Conservation (phyloP, 2,113 vertebrate species). For the Meriones unguiculatus region DNA sequence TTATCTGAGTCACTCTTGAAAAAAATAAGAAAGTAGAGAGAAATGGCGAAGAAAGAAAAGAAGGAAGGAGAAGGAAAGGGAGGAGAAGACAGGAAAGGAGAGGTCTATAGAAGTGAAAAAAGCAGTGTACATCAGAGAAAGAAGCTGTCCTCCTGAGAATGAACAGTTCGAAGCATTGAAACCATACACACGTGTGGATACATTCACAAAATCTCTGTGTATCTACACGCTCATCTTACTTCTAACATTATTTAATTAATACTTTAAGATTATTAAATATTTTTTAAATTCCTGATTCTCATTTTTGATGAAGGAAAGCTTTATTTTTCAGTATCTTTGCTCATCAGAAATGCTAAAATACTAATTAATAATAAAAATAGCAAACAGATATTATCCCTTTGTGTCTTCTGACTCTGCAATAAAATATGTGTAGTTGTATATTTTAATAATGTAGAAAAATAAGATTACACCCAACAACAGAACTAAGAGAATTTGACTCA, state of each 20-base stretch:
- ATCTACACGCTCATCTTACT: background rate
- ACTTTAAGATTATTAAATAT: constrained; percentile 34
- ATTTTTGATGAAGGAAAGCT: background rate
- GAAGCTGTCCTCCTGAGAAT: background rate
- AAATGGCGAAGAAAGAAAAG: no score
- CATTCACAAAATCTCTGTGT: background rate
- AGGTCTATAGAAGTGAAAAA: background rate
- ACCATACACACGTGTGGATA: background rate
- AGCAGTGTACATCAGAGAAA: background rate
- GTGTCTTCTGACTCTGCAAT: background rate
- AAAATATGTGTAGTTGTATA: background rate
- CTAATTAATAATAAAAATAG: background rate
- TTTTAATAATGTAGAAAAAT: background rate
- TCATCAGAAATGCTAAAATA: constrained; percentile 29
- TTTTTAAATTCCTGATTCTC: background rate
- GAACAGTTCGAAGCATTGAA: background rate
- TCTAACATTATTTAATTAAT: background rate
- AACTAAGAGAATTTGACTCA: constrained; percentile 29
- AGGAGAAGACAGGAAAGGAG: background rate
- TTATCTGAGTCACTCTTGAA: background rate
- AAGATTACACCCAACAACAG: background rate
- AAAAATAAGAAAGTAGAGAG: background rate
- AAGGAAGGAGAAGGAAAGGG: background rate
- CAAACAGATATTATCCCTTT: background rate
- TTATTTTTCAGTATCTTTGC: background rate